Evolutionary conservation across 1,140 invertebrate species (phyloP).

Genomic region (Alviniconcha marisindica): DNA sequence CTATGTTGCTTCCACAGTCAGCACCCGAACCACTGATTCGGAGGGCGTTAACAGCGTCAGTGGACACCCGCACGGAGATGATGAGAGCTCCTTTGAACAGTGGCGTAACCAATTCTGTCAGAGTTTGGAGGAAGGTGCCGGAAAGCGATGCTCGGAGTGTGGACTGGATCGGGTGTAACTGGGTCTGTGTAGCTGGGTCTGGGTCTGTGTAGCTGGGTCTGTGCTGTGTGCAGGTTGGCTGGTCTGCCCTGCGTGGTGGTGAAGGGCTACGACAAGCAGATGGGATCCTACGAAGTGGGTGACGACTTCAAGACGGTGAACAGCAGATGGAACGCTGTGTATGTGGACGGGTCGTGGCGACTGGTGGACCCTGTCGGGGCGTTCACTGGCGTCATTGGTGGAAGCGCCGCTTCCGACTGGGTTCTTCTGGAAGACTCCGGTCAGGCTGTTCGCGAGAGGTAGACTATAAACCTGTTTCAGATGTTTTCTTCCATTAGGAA

Average conservation of each 20-base stretch:
- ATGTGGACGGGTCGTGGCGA: slow-evolving; percentile 23
- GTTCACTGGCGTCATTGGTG: background rate
- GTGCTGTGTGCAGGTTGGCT: background rate
- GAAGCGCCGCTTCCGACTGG: background rate
- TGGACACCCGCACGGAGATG: no score
- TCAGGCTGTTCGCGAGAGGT: background rate
- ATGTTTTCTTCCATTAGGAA: no score
- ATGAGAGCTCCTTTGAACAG: no score
- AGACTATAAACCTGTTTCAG: no score
- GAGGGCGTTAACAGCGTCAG: no score
- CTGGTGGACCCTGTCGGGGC: background rate
- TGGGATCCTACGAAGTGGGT: background rate
- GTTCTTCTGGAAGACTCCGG: slow-evolving; percentile 12
- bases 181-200: background rate
- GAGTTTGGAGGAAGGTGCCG: no score
- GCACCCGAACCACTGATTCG: no score
- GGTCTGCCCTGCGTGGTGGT: background rate
- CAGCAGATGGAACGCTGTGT: background rate
- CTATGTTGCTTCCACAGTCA: no score
- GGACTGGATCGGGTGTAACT: no score
- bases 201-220: background rate
- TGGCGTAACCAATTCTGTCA: no score
- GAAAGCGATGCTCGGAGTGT: no score
- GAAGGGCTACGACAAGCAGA: background rate
- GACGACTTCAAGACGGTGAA: background rate